Evolutionary conservation across 2,888 invertebrate genomes (phyloP).

Genomic region (Rotaria magnacalcarata): DNA sequence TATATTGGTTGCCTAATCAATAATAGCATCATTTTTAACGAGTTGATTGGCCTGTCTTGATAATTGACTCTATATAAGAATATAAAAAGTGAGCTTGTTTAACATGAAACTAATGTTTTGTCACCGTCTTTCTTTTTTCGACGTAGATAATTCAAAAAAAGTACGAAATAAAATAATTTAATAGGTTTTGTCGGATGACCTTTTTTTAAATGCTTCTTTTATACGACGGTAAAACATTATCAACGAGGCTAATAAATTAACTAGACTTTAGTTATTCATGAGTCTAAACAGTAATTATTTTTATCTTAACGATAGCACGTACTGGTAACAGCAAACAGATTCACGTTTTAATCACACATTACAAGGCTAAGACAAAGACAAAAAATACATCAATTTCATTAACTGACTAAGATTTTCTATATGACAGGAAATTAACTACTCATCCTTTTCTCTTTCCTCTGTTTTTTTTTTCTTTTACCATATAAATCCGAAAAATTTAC

Average conservation of each 20-base stretch:
- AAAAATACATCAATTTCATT: too few relatives aligned
- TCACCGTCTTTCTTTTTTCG: too few relatives aligned
- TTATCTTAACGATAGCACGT: too few relatives aligned
- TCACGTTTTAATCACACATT: too few relatives aligned
- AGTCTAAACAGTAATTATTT: too few relatives aligned
- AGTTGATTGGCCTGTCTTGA: not conserved
- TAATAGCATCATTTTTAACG: not conserved
- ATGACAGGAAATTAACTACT: too few relatives aligned
- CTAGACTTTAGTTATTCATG: not conserved
- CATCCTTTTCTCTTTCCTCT: too few relatives aligned
- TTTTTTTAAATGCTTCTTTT: not conserved
- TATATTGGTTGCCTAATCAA: not conserved
- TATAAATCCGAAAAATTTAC: too few relatives aligned
- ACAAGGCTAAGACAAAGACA: too few relatives aligned
- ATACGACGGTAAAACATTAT: not conserved
- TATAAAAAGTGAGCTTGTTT: not conserved
- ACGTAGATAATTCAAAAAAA: not conserved
- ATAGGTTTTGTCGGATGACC: not conserved
- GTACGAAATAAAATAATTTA: not conserved
- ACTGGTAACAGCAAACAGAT: too few relatives aligned
- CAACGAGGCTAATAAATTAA: not conserved
- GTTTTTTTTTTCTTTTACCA: too few relatives aligned
- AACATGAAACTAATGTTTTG: not conserved
- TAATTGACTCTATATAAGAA: not conserved
- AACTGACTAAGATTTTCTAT: too few relatives aligned